Percentiles rank a stretch among this genome's conserved stretches.
Conservation (phyloP, 2,797 vertebrate species). For the Neosilurus mollespiculum region DNA sequence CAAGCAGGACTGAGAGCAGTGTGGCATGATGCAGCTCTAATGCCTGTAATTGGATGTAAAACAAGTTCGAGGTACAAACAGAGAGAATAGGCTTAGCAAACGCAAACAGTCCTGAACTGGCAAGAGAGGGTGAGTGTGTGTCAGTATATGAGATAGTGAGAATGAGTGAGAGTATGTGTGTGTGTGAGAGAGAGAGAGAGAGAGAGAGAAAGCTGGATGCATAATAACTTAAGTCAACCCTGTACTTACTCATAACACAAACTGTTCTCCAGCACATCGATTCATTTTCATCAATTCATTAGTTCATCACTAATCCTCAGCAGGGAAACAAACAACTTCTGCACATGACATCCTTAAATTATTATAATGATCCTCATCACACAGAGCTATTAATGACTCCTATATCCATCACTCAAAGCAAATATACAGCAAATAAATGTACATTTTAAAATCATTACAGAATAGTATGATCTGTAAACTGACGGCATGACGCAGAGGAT, state of each 20-base stretch:
- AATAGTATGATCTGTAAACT: neutral
- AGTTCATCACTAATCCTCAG: conserved; percentile 36
- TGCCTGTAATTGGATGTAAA: conserved; percentile 60
- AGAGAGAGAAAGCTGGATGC: conserved; percentile 16
- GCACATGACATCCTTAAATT: neutral
- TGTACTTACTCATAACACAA: neutral
- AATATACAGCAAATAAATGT: conserved; percentile 17
- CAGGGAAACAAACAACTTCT: conserved; percentile 26
- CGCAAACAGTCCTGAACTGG: conserved; percentile 46
- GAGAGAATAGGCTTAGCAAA: conserved; percentile 56
- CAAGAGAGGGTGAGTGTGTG: conserved; percentile 8
- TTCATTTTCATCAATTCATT: conserved; percentile 29
- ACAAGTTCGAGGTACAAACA: conserved; percentile 46
- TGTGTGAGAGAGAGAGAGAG: conserved; percentile 17
- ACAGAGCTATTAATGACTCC: neutral
- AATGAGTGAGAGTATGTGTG: neutral
- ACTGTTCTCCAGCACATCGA: neutral
- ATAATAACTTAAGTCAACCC: neutral
- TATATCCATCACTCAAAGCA: neutral
- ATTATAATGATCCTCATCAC: neutral
- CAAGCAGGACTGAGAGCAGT: conserved; percentile 21
- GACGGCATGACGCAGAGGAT: neutral
- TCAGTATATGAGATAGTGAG: neutral
- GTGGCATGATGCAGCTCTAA: conserved; percentile 57
- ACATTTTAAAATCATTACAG: neutral